Evolutionary conservation across 2,888 invertebrate species (phyloP).

Genomic region (Synanthedon formicaeformis): DNA sequence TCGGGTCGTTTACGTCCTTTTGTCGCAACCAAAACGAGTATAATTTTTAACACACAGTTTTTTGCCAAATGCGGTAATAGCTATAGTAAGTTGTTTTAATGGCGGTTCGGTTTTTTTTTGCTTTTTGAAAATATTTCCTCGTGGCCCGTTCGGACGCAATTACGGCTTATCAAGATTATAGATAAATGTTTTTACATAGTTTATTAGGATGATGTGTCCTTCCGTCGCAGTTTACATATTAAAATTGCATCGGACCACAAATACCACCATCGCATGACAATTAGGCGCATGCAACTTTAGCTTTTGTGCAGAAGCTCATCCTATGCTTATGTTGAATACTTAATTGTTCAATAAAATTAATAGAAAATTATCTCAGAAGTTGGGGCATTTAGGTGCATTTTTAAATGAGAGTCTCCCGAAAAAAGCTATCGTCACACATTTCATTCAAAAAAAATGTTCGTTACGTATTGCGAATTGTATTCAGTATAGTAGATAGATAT

Average conservation of each 20-base stretch:
- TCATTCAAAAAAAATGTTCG: no score
- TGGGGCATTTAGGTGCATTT: no score
- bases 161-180: slow-evolving; percentile 59
- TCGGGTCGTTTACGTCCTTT: slow-evolving; percentile 15
- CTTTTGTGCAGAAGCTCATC: neutral
- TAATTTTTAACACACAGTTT: slow-evolving; percentile 55
- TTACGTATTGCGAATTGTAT: no score
- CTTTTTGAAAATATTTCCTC: slow-evolving; percentile 44
- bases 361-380: no score
- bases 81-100: slow-evolving; percentile 40
- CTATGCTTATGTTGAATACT: no score
- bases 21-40: slow-evolving; percentile 12
- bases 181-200: slow-evolving; percentile 48
- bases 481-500: no score
- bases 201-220: slow-evolving; percentile 43
- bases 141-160: slow-evolving; percentile 44
- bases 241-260: slow-evolving; percentile 12
- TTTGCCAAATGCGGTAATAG: slow-evolving; percentile 52
- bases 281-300: neutral
- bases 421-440: no score
- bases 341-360: no score
- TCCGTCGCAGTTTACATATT: slow-evolving; percentile 28
- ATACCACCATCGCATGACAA: neutral
- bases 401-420: no score
- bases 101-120: slow-evolving; percentile 45